These are phyloP conservation scores for Botrylloides violaceus DNA, from an alignment of 23 tunicate species.

Conservation along the genomic window DNA sequence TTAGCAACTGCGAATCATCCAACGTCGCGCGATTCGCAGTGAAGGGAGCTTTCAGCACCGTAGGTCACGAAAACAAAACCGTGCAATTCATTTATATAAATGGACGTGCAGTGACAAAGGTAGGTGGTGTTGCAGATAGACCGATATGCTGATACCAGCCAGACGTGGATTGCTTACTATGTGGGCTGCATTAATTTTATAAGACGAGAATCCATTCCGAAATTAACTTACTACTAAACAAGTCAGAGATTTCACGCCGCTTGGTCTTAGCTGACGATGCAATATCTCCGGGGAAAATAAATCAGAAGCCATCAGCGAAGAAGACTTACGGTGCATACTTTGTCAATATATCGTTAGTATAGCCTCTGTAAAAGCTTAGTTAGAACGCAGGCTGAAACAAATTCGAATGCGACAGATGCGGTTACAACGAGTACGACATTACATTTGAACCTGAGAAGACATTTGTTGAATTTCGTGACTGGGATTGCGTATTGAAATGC, in stretches of 20 bases:
- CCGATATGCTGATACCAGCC: no score
- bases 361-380: no score
- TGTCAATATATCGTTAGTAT: conserved; percentile 4
- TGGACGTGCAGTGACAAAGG: conserved; percentile 23
- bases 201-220: conserved; percentile 20
- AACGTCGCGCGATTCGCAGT: not conserved
- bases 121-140: not conserved
- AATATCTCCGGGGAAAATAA: not conserved
- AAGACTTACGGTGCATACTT: conserved; percentile 8
- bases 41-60: not conserved
- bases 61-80: conserved; percentile 1
- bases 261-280: not conserved
- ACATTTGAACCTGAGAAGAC: conserved; percentile 31
- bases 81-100: conserved; percentile 38
- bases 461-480: conserved; percentile 29
- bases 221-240: not conserved
- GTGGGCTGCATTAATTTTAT: not conserved
- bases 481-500: conserved; percentile 11
- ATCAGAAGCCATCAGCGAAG: no score
- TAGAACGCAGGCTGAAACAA: no score
- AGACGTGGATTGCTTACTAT: no score
- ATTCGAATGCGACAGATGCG: no score
- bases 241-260: not conserved
- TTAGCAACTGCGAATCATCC: not conserved
- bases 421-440: conserved; percentile 28